Evolutionary conservation across 2,797 vertebrate species (phyloP).

Genomic region (Lepilemur septentrionalis): DNA sequence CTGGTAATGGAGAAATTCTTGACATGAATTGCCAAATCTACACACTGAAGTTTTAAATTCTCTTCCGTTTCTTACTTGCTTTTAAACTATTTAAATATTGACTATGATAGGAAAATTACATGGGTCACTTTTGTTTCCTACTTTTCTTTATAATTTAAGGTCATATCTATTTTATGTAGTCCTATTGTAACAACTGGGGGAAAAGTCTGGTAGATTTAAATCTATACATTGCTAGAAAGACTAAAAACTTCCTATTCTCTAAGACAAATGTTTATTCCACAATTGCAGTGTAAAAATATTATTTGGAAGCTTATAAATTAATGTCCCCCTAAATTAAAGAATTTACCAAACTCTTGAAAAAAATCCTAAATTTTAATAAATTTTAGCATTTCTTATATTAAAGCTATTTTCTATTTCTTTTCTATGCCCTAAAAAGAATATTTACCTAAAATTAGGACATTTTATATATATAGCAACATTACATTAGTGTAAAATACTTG

Average conservation of each 20-base stretch:
- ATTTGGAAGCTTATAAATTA: conserved; percentile 27
- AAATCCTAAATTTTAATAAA: neutral
- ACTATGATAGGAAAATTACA: neutral
- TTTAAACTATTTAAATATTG: conserved; percentile 40
- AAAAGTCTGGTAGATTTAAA: neutral
- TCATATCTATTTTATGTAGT: neutral
- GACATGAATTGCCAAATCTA: neutral
- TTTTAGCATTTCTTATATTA: neutral
- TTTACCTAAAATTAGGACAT: neutral
- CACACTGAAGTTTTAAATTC: conserved; percentile 7
- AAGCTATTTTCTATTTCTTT: conserved; percentile 21
- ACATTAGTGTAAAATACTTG: neutral
- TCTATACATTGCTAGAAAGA: neutral
- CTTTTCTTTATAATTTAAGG: conserved; percentile 35
- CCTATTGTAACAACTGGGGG: neutral
- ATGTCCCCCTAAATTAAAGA: neutral
- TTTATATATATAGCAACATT: neutral
- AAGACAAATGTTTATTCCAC: neutral
- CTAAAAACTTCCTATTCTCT: neutral
- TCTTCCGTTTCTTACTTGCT: neutral
- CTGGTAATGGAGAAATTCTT: neutral
- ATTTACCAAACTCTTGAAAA: conserved; percentile 16
- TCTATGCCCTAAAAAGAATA: neutral
- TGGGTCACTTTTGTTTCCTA: neutral
- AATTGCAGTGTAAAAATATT: neutral